phyloP scores from a whole-genome alignment of 1,140 invertebrate genomes.

The Pachypeltis micranthus region DNA sequence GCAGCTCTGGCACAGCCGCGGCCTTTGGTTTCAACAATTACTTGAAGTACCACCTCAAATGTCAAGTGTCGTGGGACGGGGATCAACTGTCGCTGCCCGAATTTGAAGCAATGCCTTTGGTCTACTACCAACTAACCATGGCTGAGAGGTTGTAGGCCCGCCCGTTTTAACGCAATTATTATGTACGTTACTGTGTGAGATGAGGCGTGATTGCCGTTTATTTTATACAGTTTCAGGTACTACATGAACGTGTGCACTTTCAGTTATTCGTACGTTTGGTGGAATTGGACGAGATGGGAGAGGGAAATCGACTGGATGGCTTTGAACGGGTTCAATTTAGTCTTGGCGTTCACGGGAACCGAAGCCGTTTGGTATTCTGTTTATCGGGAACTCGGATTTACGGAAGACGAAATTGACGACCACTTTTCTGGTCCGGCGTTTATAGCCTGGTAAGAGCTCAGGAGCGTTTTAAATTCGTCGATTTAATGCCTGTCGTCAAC shows the following conservation, averaged over 20 bases:
- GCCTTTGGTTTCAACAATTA: conserved; percentile 81
- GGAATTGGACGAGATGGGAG: conserved; percentile 70
- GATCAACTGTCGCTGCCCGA: conserved; percentile 45
- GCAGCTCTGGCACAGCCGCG: conserved; percentile 64
- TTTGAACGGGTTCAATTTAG: conserved; percentile 81
- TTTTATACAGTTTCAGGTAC: conserved; percentile 63
- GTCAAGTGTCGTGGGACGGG: conserved; percentile 77
- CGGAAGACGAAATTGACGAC: conserved; percentile 56
- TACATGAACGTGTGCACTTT: conserved; percentile 90
- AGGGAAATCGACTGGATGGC: conserved; percentile 95
- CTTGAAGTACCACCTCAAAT: conserved; percentile 68
- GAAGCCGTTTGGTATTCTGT: conserved; percentile 76
- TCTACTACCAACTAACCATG: conserved; percentile 30
- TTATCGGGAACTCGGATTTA: conserved; percentile 63
- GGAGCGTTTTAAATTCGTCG: too few species aligned
- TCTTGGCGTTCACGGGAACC: conserved; percentile 76
- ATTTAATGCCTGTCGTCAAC: too few species aligned
- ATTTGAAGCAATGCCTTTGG: conserved; percentile 26
- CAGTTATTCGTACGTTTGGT: conserved; percentile 88
- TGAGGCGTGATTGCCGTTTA: too few species aligned
- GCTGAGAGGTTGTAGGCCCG: conserved; percentile 37
- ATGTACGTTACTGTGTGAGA: too few species aligned
- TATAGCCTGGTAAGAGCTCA: conserved; percentile 81
- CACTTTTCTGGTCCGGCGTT: conserved; percentile 90
- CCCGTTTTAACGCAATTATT: too few species aligned